A percentile compares a stretch with the other conserved stretches of the same genome.
phyloP scores from a whole-genome alignment of 2,888 invertebrate species.

The Polylopha cassiicola region DNA sequence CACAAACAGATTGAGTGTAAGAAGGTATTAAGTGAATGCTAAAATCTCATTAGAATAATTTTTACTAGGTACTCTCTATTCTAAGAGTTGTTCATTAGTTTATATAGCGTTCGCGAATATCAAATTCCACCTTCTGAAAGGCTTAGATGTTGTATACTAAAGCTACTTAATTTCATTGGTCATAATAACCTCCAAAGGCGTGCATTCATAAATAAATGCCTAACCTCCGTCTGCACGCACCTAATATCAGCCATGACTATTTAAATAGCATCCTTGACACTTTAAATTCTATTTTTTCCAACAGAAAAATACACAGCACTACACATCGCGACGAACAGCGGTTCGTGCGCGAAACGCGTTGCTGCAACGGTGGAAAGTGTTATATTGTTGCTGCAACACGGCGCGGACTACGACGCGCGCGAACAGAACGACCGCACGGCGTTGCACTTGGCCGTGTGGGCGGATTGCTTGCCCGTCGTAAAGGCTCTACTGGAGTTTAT shows the following conservation, averaged over 20 bases:
- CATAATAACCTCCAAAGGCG: too few species aligned
- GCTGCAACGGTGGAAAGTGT: neutral
- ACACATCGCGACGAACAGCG: slow-evolving; percentile 47
- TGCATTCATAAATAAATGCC: too few species aligned
- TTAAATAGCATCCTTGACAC: neutral
- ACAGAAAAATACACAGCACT: slow-evolving; percentile 55
- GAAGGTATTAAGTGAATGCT: too few species aligned
- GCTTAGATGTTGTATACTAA: too few species aligned
- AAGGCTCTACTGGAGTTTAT: neutral
- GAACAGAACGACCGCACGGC: slow-evolving; percentile 52
- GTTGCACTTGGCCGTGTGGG: slow-evolving; percentile 58
- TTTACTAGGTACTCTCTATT: too few species aligned
- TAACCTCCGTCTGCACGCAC: neutral
- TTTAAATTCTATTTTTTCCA: neutral
- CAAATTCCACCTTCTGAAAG: too few species aligned
- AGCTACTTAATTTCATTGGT: too few species aligned
- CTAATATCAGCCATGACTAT: too few species aligned
- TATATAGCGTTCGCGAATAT: too few species aligned
- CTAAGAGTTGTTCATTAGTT: too few species aligned
- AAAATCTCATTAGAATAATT: too few species aligned
- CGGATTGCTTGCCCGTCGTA: slow-evolving; percentile 37
- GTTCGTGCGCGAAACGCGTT: slow-evolving; percentile 30
- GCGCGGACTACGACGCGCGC: slow-evolving; percentile 37
- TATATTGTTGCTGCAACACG: slow-evolving; percentile 34
- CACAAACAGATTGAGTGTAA: too few species aligned